Evolutionary conservation across 2,113 vertebrate genomes (phyloP), one percentile per base, ranked within the genome.

Genomic region (Rattus norvegicus): DNA sequence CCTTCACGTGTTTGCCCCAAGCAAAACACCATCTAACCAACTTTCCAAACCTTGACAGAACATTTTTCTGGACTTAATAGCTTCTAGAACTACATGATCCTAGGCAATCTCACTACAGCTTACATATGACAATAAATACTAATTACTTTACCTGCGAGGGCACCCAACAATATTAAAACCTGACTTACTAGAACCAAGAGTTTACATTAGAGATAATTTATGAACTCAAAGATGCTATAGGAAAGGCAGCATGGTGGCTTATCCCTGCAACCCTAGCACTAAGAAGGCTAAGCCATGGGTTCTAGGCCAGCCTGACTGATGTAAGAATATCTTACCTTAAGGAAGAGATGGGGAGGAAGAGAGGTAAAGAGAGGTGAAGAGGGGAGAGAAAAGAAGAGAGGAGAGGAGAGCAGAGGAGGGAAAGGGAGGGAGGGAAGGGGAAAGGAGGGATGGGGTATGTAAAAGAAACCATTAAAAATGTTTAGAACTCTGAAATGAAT

Each of bases 361-460:
- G 9, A 20, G 10, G 33, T 7, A 47, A 47, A 39, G 33, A 22
- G 30, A 36, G 30, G 28, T 4, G 30, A 56, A 49, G 7, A 80
- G 30, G 7, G 14, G 39, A 79, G 13, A 43, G 39, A 28, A 77
- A 16, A 77, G 6, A 77, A 43, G 43, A 28, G 22, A 28, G 24
- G 7, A 47, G 4, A 30, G 59, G 5, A 79, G 26, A 5, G 6
- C 0, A 84, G 30, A 80, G 2, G 77, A 11, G 26, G 49, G 33
- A 19, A 1, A 1, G 33, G 26, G 5, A 14, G 12, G 22, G 30
- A 2, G 7, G n/a, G 24, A 1, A 24, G 4, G 33, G 19, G 30
- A 28, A 6, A 7, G 2, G 49, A 24, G 10, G 19, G 30, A 17
- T 5, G 5, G 17, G 28, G 43, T 10, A 86, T 28, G 43, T 17